Evolutionary conservation across 2,888 invertebrate species (phyloP).

Genomic region (Iphiclides podalirius): DNA sequence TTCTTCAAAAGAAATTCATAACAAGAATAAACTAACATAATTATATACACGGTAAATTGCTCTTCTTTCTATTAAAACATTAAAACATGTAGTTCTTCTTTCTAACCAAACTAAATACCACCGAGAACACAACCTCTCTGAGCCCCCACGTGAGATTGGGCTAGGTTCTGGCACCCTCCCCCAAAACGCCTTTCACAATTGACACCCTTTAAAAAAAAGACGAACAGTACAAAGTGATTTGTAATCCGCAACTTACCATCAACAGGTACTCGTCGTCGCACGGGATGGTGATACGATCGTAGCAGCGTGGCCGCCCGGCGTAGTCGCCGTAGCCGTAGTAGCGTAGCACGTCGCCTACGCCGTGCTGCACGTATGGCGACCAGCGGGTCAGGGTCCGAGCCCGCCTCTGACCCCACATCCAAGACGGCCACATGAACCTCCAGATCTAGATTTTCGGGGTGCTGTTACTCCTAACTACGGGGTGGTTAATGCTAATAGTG

Average conservation of each 20-base stretch:
- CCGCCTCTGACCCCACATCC: conserved; percentile 57
- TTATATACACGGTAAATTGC: no score
- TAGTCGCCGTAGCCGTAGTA: conserved; percentile 67
- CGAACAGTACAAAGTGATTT: no score
- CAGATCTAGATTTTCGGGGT: conserved; percentile 54
- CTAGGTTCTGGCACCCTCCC: no score
- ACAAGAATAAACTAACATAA: no score
- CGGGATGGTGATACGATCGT: conserved; percentile 88
- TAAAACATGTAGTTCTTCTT: no score
- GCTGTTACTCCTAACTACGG: conserved; percentile 57
- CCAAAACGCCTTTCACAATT: no score
- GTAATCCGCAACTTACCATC: conserved; percentile 82
- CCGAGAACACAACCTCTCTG: no score
- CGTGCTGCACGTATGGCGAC: conserved; percentile 70
- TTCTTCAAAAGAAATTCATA: no score
- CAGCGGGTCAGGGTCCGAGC: conserved; percentile 46
- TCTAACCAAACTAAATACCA: no score
- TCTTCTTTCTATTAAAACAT: no score
- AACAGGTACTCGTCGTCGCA: conserved; percentile 92
- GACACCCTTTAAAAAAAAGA: no score
- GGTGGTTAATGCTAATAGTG: conserved; percentile 26
- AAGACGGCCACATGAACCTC: conserved; percentile 67
- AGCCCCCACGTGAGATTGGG: no score
- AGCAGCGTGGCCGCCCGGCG: conserved; percentile 79
- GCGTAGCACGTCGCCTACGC: conserved; percentile 48